These are phyloP conservation scores for Bembecia ichneumoniformis DNA, from an alignment of 2,888 invertebrate genomes.

Conservation along the genomic window DNA sequence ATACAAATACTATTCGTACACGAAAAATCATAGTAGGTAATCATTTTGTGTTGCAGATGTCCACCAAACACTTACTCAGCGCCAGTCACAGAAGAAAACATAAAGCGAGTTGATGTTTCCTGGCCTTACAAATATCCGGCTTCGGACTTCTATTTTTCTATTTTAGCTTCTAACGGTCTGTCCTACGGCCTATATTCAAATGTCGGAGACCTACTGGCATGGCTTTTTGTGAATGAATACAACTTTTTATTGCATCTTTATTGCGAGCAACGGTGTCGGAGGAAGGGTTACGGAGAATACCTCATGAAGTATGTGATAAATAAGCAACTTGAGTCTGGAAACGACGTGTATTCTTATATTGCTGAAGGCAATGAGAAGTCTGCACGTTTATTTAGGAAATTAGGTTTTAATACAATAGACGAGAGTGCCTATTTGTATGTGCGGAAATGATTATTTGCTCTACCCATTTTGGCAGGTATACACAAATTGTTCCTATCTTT, in stretches of 20 bases:
- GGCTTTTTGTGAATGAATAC: conserved; percentile 24
- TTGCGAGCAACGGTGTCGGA: conserved; percentile 17
- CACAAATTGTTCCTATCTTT: not conserved
- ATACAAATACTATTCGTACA: too few species aligned
- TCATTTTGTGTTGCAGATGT: not conserved
- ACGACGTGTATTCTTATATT: conserved; percentile 17
- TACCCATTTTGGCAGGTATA: not conserved
- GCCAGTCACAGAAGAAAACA: conserved; percentile 11
- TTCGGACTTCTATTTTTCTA: conserved; percentile 5
- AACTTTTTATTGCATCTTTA: conserved; percentile 19
- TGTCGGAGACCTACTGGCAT: conserved; percentile 15
- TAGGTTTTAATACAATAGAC: conserved; percentile 14
- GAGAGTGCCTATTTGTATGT: not conserved
- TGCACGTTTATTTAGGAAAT: conserved; percentile 13
- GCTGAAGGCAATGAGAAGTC: conserved; percentile 18
- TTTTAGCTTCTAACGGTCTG: conserved; percentile 3
- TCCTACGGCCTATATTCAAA: conserved; percentile 14
- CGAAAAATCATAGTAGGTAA: not conserved
- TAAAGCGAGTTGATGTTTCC: conserved; percentile 3
- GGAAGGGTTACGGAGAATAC: conserved; percentile 19
- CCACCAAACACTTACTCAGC: conserved; percentile 5
- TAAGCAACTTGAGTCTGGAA: conserved; percentile 13
- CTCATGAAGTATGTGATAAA: conserved; percentile 17
- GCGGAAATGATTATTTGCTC: not conserved
- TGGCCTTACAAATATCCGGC: conserved; percentile 6